A percentile compares a stretch with the other conserved stretches of the same genome.
Conservation (phyloP, 2,113 vertebrate species). For the Murina feae region DNA sequence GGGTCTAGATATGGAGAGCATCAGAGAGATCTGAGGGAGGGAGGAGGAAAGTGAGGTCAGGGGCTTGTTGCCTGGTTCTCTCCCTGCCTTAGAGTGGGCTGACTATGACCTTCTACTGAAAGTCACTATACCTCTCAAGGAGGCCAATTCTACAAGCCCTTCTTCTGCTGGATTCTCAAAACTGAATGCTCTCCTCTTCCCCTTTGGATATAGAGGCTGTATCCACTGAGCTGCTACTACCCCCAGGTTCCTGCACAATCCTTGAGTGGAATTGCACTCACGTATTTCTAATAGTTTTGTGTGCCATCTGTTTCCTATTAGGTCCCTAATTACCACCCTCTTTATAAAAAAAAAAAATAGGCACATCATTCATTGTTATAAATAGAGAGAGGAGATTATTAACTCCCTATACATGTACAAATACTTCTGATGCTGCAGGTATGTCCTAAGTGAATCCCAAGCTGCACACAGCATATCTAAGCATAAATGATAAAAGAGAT, state of each 20-base stretch:
- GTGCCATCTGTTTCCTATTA: neutral
- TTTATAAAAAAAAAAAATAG: neutral
- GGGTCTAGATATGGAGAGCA: neutral
- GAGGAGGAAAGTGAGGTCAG: neutral
- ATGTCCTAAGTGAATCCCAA: neutral
- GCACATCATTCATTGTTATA: neutral
- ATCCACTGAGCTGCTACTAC: neutral
- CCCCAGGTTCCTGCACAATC: neutral
- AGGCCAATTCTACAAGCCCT: neutral
- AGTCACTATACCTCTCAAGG: neutral
- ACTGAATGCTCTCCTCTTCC: neutral
- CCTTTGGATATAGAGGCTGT: neutral
- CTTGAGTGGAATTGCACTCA: neutral
- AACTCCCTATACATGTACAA: neutral
- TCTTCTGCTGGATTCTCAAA: neutral
- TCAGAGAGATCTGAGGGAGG: neutral
- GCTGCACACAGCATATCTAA: neutral
- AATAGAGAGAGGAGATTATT: neutral
- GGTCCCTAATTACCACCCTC: neutral
- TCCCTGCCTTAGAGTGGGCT: neutral
- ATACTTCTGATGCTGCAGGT: neutral
- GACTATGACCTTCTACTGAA: neutral
- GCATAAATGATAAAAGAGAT: neutral
- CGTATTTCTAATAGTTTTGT: neutral
- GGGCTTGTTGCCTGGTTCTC: neutral